Base-by-base conservation (phyloP, 2,113 vertebrate genomes). In the Mungos mungo region DNA sequence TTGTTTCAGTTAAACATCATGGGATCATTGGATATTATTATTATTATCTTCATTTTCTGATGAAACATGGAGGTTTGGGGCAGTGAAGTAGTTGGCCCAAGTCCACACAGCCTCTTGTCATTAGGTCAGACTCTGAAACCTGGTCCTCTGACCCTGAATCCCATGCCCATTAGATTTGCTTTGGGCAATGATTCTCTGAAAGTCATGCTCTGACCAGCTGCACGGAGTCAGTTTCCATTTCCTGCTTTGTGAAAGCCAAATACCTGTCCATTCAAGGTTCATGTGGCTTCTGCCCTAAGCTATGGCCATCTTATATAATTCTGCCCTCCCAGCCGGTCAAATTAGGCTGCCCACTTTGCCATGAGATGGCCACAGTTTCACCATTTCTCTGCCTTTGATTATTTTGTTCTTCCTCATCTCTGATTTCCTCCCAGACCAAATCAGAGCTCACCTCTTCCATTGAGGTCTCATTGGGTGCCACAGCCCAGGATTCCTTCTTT, bases 31-130 rank as follows among this genome's bases (percentile, higher is more conserved):
- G 41, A 63, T 45, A 54, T 0, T n/a, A 13, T 72, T 80, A 57
- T 35, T 14, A 50, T 50, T 65, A 38, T 71, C 19, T 92, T 50
- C 45, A 7, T 72, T 57, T 91, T 50, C 41, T 69, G 27, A 27
- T 29, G 21, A 81, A 71, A 47, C 5, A 33, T 0, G 4, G 33
- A 84, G 50, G 7, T 29, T 57, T 12, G 35, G 13, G 21, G 3
- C 1, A 29, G n/a, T 27, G 31, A 65, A 2, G 7, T 33, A 9
- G 38, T 63, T 16, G 1, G 0, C 12, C 47, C 45, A 79, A 1
- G 38, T 38, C 8, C 45, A 60, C 5, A 5, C 5, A 65, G 41
- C 7, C 47, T 85, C 77, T 54, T 60, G 14, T 12, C 23, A 13
- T 3, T n/a, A 1, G 2, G 16, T n/a, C 31, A 18, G 31, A 3